These are phyloP conservation scores for Pygocentrus nattereri DNA, from an alignment of 2,797 vertebrate species.

Conservation along the genomic window DNA sequence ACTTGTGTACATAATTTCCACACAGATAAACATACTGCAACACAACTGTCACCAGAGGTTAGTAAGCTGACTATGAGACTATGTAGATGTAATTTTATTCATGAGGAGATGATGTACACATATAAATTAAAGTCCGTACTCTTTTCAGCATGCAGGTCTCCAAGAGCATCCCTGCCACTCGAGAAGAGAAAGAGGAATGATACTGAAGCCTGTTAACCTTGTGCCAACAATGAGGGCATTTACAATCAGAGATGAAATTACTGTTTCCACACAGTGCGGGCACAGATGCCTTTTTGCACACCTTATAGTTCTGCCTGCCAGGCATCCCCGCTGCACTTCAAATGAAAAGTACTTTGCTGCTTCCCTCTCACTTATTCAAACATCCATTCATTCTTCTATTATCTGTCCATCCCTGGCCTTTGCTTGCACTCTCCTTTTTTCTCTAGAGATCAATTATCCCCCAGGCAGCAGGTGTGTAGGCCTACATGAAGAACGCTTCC, in stretches of 20 bases:
- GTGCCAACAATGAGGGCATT: not conserved
- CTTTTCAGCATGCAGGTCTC: not conserved
- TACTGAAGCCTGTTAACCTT: not conserved
- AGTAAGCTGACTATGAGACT: no score
- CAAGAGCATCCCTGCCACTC: not conserved
- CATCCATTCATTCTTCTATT: not conserved
- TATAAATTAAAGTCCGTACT: not conserved
- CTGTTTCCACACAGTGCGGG: not conserved
- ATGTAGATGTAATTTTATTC: no score
- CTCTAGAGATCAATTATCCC: constrained; percentile 43
- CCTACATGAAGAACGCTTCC: constrained; percentile 35
- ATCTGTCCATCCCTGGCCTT: constrained; percentile 11
- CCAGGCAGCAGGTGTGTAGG: constrained; percentile 29
- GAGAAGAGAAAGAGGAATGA: constrained; percentile 2
- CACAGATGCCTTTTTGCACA: not conserved
- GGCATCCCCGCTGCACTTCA: not conserved
- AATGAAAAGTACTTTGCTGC: not conserved
- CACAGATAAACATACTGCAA: no score
- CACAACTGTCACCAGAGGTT: no score
- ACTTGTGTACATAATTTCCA: no score
- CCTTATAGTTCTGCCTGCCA: not conserved
- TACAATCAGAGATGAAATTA: not conserved
- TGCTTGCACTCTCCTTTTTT: constrained; percentile 11
- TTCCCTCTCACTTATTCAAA: constrained; percentile 13
- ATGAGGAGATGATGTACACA: not conserved